Percentiles rank a stretch among this genome's conserved stretches.
These are phyloP conservation scores for Drosophila merina DNA, from an alignment of 2,888 invertebrate genomes.

Conservation along the genomic window DNA sequence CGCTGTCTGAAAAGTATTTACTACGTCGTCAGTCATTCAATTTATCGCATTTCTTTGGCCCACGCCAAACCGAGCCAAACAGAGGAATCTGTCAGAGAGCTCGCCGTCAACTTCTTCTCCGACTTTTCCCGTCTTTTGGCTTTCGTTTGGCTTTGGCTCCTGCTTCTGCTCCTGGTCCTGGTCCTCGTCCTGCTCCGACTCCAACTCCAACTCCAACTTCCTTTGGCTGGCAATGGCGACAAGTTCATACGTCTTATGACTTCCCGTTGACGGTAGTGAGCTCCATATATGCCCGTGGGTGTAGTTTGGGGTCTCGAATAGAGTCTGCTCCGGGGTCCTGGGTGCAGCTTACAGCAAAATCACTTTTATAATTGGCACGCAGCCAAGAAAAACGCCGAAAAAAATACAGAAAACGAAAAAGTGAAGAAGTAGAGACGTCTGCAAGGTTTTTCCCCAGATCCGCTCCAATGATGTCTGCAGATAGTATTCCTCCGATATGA, in stretches of 20 bases:
- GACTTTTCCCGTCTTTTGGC: slow-evolving; percentile 33
- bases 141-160: slow-evolving; percentile 34
- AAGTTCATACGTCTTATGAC: slow-evolving; percentile 80
- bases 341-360: slow-evolving; percentile 78
- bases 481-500: slow-evolving; percentile 72
- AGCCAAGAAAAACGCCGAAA: slow-evolving; percentile 66
- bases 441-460: slow-evolving; percentile 64
- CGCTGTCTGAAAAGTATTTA: slow-evolving; percentile 78
- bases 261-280: slow-evolving; percentile 82
- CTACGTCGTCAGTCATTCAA: slow-evolving; percentile 80
- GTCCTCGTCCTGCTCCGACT: slow-evolving; percentile 21
- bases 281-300: slow-evolving; percentile 56
- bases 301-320: slow-evolving; percentile 33
- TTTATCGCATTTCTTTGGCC: slow-evolving; percentile 78
- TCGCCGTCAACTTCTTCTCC: slow-evolving; percentile 34
- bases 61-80: slow-evolving; percentile 64
- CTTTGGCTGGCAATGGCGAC: slow-evolving; percentile 56
- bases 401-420: slow-evolving; percentile 22
- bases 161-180: slow-evolving; percentile 19
- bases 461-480: slow-evolving; percentile 68
- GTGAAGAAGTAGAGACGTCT: slow-evolving; percentile 45
- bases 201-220: slow-evolving; percentile 6
- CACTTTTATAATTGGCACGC: slow-evolving; percentile 79
- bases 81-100: slow-evolving; percentile 54
- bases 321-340: slow-evolving; percentile 55